These are phyloP conservation scores for Graphium colonna DNA, from an alignment of 2,888 invertebrate species.

Conservation along the genomic window DNA sequence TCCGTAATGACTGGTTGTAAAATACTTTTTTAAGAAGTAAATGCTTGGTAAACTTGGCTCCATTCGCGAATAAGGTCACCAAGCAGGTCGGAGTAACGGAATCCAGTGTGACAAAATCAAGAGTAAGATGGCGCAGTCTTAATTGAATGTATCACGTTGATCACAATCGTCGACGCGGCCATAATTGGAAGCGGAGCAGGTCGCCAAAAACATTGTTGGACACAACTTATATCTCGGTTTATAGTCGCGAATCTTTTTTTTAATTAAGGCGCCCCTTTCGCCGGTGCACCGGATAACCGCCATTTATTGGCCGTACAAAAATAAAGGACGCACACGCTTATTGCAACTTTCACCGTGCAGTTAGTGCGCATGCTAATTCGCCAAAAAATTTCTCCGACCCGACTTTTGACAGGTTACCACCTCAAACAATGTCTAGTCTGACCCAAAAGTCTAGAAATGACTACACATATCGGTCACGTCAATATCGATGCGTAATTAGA, in stretches of 20 bases:
- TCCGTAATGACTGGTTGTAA: no score
- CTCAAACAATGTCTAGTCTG: slow-evolving; percentile 44
- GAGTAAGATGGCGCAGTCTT: slow-evolving; percentile 67
- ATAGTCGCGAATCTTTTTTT: no score
- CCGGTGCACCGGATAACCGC: slow-evolving; percentile 26
- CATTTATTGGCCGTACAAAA: slow-evolving; percentile 39
- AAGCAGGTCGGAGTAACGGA: slow-evolving; percentile 57
- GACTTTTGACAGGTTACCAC: slow-evolving; percentile 46
- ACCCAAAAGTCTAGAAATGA: slow-evolving; percentile 54
- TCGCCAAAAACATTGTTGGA: slow-evolving; percentile 55
- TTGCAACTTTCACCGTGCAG: slow-evolving; percentile 50
- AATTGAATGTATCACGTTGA: slow-evolving; percentile 72
- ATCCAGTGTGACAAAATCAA: slow-evolving; percentile 45
- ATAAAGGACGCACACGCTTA: slow-evolving; percentile 28
- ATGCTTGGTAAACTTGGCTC: no score
- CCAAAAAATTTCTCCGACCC: slow-evolving; percentile 43
- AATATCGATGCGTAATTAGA: slow-evolving; percentile 28
- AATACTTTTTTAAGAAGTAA: no score
- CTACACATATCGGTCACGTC: slow-evolving; percentile 30
- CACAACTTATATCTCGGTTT: no score
- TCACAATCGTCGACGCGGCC: slow-evolving; percentile 45
- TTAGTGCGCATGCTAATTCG: slow-evolving; percentile 50
- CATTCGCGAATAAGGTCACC: slow-evolving; percentile 37
- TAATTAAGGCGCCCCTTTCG: slow-evolving; percentile 29
- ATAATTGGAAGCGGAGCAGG: slow-evolving; percentile 52